Evolutionary conservation across 2,888 invertebrate species (phyloP).

Genomic region (Junonia oenone): DNA sequence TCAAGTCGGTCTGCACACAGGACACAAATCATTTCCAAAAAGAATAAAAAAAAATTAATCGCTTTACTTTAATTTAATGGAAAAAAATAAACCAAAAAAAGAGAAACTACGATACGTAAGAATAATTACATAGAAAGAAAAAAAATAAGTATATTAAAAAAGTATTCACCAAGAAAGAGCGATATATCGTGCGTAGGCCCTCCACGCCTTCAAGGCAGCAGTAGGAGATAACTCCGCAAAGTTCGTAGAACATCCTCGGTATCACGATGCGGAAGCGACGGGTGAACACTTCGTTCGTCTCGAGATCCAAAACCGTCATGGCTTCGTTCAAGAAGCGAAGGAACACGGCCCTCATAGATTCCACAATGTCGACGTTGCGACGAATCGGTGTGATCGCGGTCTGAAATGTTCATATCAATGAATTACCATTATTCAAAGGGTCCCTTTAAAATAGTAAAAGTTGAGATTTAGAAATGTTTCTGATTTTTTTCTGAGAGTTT

Average conservation of each 20-base stretch:
- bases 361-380: conserved; percentile 37
- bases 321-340: conserved; percentile 46
- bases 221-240: conserved; percentile 45
- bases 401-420: conserved; percentile 30
- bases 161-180: conserved; percentile 45
- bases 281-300: conserved; percentile 34
- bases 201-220: conserved; percentile 42
- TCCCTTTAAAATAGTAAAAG: too few species aligned
- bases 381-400: conserved; percentile 36
- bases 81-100: too few species aligned
- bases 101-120: too few species aligned
- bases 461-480: too few species aligned
- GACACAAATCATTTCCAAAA: too few species aligned
- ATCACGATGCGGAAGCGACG: conserved; percentile 48
- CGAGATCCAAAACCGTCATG: conserved; percentile 38
- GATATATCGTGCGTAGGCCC: conserved; percentile 40
- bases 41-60: too few species aligned
- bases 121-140: too few species aligned
- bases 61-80: too few species aligned
- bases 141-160: too few species aligned
- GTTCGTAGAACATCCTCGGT: conserved; percentile 45
- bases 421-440: too few species aligned
- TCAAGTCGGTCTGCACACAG: conserved; percentile 12
- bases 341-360: conserved; percentile 43
- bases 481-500: too few species aligned